Evolutionary conservation across 2,888 invertebrate genomes (phyloP), one percentile per base, ranked within the genome.

Genomic region (Coelopa pilipes): DNA sequence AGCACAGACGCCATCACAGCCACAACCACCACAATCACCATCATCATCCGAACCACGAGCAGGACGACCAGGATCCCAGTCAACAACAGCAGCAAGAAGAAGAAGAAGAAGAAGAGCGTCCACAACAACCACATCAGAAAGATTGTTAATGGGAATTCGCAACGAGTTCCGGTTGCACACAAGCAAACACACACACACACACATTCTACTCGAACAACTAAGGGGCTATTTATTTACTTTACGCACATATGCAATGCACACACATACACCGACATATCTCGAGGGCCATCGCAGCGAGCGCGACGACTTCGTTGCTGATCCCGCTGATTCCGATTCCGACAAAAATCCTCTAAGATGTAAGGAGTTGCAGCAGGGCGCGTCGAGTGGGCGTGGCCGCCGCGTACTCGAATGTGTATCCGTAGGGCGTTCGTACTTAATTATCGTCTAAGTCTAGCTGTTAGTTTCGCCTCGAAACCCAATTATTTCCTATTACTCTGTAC

Each of bases 41-140:
- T 24, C 57, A 59, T 59, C 73, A 73, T n/a, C 76, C 75, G 11
- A 77, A 77, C n/a, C 76, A 76, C 34, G 75, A 75, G n/a, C 79
- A 79, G 55, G 77, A 77, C 17, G 78, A 78, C 21, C 80, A 82
- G 24, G 79, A 80, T 70, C 78, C 74, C 11, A 78, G 79, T 63
- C 79, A 78, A 65, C 78, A 71, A 21, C 79, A 76, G 67, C 80
- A 70, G 59, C 80, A 78, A 70, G 57, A 66, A 65, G 75, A 17
- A 70, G 57, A 66, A 65, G 75, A 17, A 70, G 68, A 77, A 78
- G 76, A 79, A 78, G 71, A 80, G 24, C 24, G 45, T 21, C 53
- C 45, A 45, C 63, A 71, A 63, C 59, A 45, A 57, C 46, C 53
- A 53, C 10, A 53, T 13, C n/a, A 53, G 15, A n/a, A 53, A 5